Base-by-base conservation (phyloP, 2,888 invertebrate genomes). In the Phrixothrix hirtus region DNA sequence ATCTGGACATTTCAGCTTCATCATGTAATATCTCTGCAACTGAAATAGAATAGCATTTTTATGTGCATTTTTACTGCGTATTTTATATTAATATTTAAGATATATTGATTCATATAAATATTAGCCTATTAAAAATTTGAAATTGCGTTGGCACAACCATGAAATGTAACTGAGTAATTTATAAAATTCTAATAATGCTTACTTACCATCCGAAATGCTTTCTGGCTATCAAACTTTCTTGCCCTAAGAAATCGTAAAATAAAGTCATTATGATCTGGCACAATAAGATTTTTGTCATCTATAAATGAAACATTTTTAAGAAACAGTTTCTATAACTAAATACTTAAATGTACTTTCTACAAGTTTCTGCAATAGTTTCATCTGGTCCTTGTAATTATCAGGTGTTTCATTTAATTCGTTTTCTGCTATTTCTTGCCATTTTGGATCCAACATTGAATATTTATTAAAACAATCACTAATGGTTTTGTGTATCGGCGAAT, bases 181-280 rank as follows among this genome's bases (percentile, higher is more conserved):
- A n/a, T n/a, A n/a, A n/a, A n/a, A n/a, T n/a, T n/a, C n/a, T n/a
- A n/a, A n/a, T n/a, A n/a, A n/a, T n/a, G n/a, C n/a, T n/a, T 15
- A 36, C 64, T 65, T 63, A 76, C 77, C 75, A 76, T 76, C 38
- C 70, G 69, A 61, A 77, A 77, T 9, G 78, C 75, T 63, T 76
- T 77, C 29, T 73, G 70, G 36, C 72, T 72, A 60, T 78, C 74
- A 60, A 81, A 83, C 64, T 79, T 79, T 59, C 82, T 77, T 1
- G 82, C 81, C 55, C 83, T 75, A 27, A 83, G 71, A 67, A 83
- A 83, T 61, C 82, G 75, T 42, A 82, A 63, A 38, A 83, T 72
- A 66, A 81, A 83, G 6, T 75, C 77, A 60, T 82, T 81, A 58
- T 80, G 79, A 67, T 78, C 78, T 36, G 82, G 77, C 45, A 77